Base-by-base conservation (phyloP, 37 sponge, comb jelly and placozoan genomes). In the Axinella damicornis region DNA sequence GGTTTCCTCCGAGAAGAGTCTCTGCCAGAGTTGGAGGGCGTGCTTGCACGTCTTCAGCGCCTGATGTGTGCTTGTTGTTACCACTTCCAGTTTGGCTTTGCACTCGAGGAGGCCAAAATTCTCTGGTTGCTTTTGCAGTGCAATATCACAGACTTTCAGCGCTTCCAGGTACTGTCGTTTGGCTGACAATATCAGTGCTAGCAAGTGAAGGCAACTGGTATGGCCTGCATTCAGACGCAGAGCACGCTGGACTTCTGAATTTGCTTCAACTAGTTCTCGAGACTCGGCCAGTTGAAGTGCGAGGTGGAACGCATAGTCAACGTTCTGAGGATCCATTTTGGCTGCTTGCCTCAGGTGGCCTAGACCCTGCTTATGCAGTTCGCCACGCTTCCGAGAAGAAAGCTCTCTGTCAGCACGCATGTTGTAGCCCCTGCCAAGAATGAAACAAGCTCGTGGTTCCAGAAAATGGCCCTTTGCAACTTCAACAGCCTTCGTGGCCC, bases 11-110 rank as follows among this genome's bases (percentile, higher is more conserved):
- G 77, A 52, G 57, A 82, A 90, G 28, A 79, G 74, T 9, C 65
- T 80, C 69, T 85, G 85, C 85, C 90, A 90, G 15, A 80, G 21
- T 25, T 64, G 56, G 40, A 90, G 68, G 9, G 80, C 79, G 16
- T 73, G 64, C 60, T 85, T 90, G 85, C 90, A 90, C 0, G 90
- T 74, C 53, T 79, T 60, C 24, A 90, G 64, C 25, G 90, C 90
- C 30, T 57, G 56, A 46, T 79, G 75, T 18, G 69, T 61, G 65
- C 65, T 78, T n/a, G 55, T 55, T 11, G 37, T 18, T 0, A 80
- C 39, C 22, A 84, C 34, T 35, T 90, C 85, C 22, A 90, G 76
- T 24, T 78, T 76, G 9, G 86, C 53, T 54, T 80, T 90, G 75
- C 85, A 79, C 52, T 83, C 73, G 12, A 83, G 74, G 12, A 84